Conservation (phyloP, 2,797 vertebrate genomes). For the Acrocephalus scirpaceus region DNA sequence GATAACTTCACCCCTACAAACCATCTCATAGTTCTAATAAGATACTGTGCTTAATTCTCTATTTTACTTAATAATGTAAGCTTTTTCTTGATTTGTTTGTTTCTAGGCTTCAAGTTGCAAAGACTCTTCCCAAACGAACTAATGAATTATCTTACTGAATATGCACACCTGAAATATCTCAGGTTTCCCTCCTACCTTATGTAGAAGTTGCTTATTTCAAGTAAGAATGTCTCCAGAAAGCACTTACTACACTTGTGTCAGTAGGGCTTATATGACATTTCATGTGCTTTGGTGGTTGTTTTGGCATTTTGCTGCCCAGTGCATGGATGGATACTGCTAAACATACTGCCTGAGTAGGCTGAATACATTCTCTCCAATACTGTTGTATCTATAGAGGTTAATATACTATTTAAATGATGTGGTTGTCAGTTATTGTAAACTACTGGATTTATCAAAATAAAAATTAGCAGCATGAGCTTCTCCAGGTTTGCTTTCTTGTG, state of each 20-base stretch:
- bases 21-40: neutral
- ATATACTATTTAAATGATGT: neutral
- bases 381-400: neutral
- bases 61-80: slow-evolving; percentile 28
- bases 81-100: slow-evolving; percentile 55
- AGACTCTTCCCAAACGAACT: slow-evolving; percentile 25
- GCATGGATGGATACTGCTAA: slow-evolving; percentile 36
- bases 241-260: neutral
- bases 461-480: slow-evolving; percentile 43
- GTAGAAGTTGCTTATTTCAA: slow-evolving; percentile 21
- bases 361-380: neutral
- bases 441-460: slow-evolving; percentile 55
- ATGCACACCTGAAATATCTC: slow-evolving; percentile 59
- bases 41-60: neutral
- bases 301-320: neutral
- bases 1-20: neutral
- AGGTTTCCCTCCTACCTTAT: slow-evolving; percentile 24
- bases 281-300: neutral
- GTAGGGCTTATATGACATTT: neutral
- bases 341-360: slow-evolving; percentile 5
- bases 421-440: slow-evolving; percentile 24
- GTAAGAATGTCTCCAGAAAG: neutral
- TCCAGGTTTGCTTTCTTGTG: slow-evolving; percentile 32
- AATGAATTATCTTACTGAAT: slow-evolving; percentile 37
- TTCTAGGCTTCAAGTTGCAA: slow-evolving; percentile 63